Base-by-base conservation (phyloP, 2,888 invertebrate species). In the Uropetala carovei region DNA sequence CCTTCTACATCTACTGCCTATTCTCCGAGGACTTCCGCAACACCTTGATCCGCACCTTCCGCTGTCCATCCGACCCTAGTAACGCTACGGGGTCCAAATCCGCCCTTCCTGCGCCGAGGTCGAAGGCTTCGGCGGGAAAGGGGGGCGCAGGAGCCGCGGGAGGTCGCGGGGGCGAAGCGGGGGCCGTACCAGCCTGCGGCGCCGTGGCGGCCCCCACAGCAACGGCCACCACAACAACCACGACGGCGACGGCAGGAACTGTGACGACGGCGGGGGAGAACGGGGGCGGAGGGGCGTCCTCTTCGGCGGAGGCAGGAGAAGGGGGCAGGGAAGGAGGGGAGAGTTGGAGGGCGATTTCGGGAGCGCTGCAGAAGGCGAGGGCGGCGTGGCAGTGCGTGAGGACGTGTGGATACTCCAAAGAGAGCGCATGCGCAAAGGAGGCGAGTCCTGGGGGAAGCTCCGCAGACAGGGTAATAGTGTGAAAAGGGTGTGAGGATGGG, bases 1-100 rank as follows among this genome's bases (percentile, higher is more conserved):
- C 97, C 68, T 97, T 97, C 95, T 97, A 97, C 94, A 97, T 97
- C 93, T 97, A 97, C 95, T 97, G 97, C 94, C 96, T 97, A 93
- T 97, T 97, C 95, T 97, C 97, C 93, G 97, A 97, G 94, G 97
- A 97, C 94, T 97, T 97, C 94, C 96, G 97, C 64, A 96, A 96
- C 94, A 97, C 97, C 0, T 95, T 97, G 93, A 95, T 97, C 93
- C 95, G 96, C 59, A 97, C 97, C n/a, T 94, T 97, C 93, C 96
- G 96, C 93, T 96, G 96, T 95, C 96, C 96, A 1, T 96, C 96
- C 95, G 82, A 81, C 56, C 30, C 91, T 0, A 82, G 30, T 30
- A 59, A 82, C 43, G 64, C 14, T 0, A 60, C 8, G 16, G 89
- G 89, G 43, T 83, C 82, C n/a, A 64, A 82, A 11, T n/a, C 84